phyloP scores from a whole-genome alignment of 92 coral and sea anemone species.

The Zoanthus gigantus region DNA sequence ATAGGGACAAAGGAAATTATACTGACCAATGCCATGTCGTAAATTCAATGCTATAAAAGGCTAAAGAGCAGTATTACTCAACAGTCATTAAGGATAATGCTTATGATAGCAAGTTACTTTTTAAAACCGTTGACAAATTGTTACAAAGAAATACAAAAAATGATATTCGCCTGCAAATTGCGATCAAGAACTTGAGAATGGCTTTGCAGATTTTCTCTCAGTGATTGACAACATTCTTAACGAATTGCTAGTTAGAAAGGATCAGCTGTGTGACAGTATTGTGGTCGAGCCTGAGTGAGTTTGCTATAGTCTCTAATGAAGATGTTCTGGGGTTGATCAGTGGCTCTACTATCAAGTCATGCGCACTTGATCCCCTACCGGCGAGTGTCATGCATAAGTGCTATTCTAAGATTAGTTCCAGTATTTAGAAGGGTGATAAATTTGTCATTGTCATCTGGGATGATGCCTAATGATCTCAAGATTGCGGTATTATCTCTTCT shows the following conservation, averaged over 20 bases:
- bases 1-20: constrained; percentile 29
- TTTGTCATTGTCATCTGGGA: background rate
- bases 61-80: constrained; percentile 30
- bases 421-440: constrained; percentile 37
- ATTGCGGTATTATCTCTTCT: constrained; percentile 25
- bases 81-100: constrained; percentile 42
- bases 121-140: constrained; percentile 34
- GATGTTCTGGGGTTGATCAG: constrained; percentile 9
- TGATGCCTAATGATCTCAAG: constrained; percentile 40
- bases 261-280: no score
- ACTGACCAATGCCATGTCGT: constrained; percentile 46
- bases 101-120: constrained; percentile 35
- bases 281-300: no score
- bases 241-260: no score
- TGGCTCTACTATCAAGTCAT: constrained; percentile 43
- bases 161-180: constrained; percentile 52
- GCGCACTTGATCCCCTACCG: constrained; percentile 42
- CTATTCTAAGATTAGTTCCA: background rate
- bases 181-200: constrained; percentile 39
- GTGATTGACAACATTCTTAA: constrained; percentile 50
- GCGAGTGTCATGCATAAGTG: constrained; percentile 27
- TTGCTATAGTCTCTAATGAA: background rate
- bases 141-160: constrained; percentile 21
- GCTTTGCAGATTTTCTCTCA: background rate
- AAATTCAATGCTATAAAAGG: constrained; percentile 21